These are phyloP conservation scores for Plebejus argus DNA, from an alignment of 2,888 invertebrate species.

Conservation along the genomic window DNA sequence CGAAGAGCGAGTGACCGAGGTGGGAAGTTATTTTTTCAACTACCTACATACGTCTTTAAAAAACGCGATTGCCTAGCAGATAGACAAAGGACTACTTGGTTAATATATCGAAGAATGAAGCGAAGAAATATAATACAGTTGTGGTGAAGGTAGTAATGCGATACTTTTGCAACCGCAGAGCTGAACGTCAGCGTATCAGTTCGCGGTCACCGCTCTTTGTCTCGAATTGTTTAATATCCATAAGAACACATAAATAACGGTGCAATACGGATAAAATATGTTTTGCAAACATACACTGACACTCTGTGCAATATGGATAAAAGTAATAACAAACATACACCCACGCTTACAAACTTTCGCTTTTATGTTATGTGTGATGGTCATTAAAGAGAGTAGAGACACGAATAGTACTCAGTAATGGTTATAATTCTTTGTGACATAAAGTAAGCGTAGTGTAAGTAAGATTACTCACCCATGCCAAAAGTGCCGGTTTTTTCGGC, in stretches of 20 bases:
- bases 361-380: not conserved
- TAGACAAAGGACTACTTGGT: too few species aligned
- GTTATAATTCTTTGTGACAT: too few species aligned
- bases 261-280: not conserved
- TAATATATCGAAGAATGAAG: too few species aligned
- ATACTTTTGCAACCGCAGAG: not conserved
- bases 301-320: not conserved
- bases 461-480: too few species aligned
- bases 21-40: too few species aligned
- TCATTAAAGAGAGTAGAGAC: not conserved
- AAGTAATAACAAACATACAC: not conserved
- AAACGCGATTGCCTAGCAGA: too few species aligned
- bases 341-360: not conserved
- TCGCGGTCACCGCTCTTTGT: not conserved
- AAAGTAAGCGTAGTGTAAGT: too few species aligned
- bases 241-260: not conserved
- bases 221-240: not conserved
- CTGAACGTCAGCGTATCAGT: not conserved
- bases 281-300: not conserved
- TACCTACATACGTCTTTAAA: too few species aligned
- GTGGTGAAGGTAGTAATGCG: constrained; percentile 26
- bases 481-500: too few species aligned
- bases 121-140: too few species aligned
- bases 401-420: too few species aligned
- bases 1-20: too few species aligned